phyloP scores from a whole-genome alignment of 2,113 vertebrate species.

The Phylloscopus trochilus region DNA sequence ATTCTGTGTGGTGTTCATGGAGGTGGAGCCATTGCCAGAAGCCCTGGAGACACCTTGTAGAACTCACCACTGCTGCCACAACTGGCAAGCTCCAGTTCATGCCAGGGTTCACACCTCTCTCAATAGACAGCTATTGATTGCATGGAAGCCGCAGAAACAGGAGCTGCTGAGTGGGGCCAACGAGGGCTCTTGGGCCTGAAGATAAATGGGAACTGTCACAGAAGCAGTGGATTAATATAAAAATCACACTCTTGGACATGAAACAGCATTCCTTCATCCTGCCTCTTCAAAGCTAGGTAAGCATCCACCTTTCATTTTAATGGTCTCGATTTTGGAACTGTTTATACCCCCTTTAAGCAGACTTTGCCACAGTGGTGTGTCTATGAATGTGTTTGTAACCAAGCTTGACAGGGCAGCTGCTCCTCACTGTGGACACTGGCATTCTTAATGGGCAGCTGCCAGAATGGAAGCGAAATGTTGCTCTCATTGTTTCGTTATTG shows the following conservation, averaged over 20 bases:
- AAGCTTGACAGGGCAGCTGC: background rate
- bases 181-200: background rate
- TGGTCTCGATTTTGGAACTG: background rate
- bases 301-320: background rate
- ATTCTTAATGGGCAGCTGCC: background rate
- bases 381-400: background rate
- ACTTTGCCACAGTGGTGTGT: background rate
- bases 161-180: background rate
- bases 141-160: background rate
- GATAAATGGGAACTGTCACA: rapidly evolving
- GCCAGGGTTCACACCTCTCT: background rate
- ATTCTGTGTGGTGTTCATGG: background rate
- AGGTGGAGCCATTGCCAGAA: background rate
- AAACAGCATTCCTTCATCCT: background rate
- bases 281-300: background rate
- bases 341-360: background rate
- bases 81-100: rapidly evolving
- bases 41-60: background rate
- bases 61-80: background rate
- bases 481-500: background rate
- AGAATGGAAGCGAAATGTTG: background rate
- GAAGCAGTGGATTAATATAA: background rate
- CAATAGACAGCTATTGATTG: background rate
- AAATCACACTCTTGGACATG: background rate
- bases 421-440: no score